Evolutionary conservation across 1,140 invertebrate species (phyloP), one percentile per base, ranked within the genome.

Genomic region (Diabrotica virgifera): DNA sequence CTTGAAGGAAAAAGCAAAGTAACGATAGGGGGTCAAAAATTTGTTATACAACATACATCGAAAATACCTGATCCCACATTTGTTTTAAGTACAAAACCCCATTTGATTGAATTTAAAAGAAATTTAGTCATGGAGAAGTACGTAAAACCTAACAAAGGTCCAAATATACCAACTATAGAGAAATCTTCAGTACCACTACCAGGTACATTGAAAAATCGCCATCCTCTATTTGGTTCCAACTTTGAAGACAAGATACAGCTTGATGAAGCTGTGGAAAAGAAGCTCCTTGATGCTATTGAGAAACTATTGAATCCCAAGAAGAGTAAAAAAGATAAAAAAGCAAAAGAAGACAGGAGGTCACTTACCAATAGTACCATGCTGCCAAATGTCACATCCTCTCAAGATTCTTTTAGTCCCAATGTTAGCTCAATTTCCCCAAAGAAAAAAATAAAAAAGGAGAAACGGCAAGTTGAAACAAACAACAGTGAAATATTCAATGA

Each of bases 211-310:
- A 70, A 65, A 66, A 56, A 38, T 2, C 63, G 69, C 7, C 71
- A 72, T 61, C 71, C 71, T 7, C 37, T 72, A 11, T 70, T 72
- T 55, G 71, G 71, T 3, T 36, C 46, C 11, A 63, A 65, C 51
- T 72, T 64, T 54, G 59, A 70, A 65, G 12, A 59, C 5, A 66
- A 67, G 62, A 62, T 72, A 10, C 37, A 56, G 4, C 36, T 72
- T 12, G 59, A 63, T 63, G 63, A 72, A 36, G n/a, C 35, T 8
- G 52, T 70, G 5, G 57, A 68, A 37, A 38, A 56, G 51, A 67
- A 70, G 53, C 52, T 72, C 11, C 46, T 67, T 24, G 51, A 66
- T 6, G 66, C 66, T 38, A 40, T 67, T 13, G 60, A 60, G 14
- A 40, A 37, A 5, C 58, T 67, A 13, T 10, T 52, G 9, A 67